Evolutionary conservation across 2,113 vertebrate genomes (phyloP).

Genomic region (Neotragus moschatus): DNA sequence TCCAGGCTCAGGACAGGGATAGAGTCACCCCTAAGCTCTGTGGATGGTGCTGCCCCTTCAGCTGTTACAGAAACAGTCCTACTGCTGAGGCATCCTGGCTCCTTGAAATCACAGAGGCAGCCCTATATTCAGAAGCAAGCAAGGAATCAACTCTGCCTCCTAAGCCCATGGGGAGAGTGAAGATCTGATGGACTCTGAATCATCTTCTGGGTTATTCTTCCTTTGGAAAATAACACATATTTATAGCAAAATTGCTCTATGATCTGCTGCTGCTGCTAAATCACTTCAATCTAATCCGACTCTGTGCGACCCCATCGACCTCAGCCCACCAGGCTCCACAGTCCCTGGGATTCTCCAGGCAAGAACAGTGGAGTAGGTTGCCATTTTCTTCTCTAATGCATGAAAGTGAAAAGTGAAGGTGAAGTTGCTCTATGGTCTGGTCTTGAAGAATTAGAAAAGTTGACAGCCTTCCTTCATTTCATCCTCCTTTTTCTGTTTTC

Average conservation of each 20-base stretch:
- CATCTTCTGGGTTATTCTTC: not conserved
- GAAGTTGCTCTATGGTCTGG: too few species aligned
- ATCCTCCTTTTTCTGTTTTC: not conserved
- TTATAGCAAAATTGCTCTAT: not conserved
- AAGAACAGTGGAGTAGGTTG: too few species aligned
- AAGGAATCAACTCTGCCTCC: rapidly evolving
- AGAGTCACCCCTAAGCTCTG: not conserved
- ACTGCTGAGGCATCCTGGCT: not conserved
- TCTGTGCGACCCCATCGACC: rapidly evolving
- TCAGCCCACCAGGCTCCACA: too few species aligned
- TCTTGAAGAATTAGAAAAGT: not conserved
- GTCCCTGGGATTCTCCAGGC: too few species aligned
- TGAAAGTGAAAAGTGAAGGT: too few species aligned
- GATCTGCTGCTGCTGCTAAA: not conserved
- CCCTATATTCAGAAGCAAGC: not conserved
- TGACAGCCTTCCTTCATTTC: not conserved
- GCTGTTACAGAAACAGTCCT: not conserved
- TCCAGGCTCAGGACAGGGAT: not conserved
- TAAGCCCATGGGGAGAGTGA: rapidly evolving
- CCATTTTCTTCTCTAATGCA: too few species aligned
- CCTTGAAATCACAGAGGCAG: not conserved
- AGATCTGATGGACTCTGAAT: not conserved
- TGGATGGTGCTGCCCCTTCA: rapidly evolving
- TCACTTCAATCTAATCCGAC: too few species aligned
- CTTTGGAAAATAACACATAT: not conserved